phyloP scores from a whole-genome alignment of 2,113 vertebrate species.

The Garra rufa region DNA sequence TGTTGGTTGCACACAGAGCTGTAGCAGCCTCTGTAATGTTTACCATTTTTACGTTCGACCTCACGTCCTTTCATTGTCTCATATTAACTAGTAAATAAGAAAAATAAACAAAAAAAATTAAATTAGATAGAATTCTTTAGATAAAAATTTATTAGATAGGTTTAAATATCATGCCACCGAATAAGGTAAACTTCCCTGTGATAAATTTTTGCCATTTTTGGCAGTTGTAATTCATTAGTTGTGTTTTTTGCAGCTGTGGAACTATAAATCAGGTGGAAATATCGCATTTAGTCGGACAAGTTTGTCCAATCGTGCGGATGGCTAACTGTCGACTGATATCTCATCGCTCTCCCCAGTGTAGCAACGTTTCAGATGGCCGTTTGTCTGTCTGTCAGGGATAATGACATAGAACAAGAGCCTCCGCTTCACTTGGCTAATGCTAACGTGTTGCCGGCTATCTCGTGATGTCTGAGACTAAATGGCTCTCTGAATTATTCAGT shows the following conservation, averaged over 20 bases:
- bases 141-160: too few species aligned
- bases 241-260: not conserved
- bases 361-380: not conserved
- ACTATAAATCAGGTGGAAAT: not conserved
- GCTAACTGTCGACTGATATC: conserved; percentile 16
- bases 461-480: conserved; percentile 47
- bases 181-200: not conserved
- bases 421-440: conserved; percentile 5
- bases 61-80: too few species aligned
- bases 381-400: conserved; percentile 45
- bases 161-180: not conserved
- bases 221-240: not conserved
- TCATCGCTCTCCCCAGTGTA: not conserved
- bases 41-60: not conserved
- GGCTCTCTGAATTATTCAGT: conserved; percentile 52
- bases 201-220: not conserved
- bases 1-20: not conserved
- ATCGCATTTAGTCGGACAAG: conserved; percentile 37
- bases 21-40: not conserved
- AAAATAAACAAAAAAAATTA: too few species aligned
- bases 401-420: conserved; percentile 32
- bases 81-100: too few species aligned
- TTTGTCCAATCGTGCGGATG: conserved; percentile 42
- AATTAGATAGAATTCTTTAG: too few species aligned
- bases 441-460: conserved; percentile 45